These are phyloP conservation scores for Venustaconcha ellipsiformis DNA, from an alignment of 1,140 invertebrate species.

Conservation along the genomic window DNA sequence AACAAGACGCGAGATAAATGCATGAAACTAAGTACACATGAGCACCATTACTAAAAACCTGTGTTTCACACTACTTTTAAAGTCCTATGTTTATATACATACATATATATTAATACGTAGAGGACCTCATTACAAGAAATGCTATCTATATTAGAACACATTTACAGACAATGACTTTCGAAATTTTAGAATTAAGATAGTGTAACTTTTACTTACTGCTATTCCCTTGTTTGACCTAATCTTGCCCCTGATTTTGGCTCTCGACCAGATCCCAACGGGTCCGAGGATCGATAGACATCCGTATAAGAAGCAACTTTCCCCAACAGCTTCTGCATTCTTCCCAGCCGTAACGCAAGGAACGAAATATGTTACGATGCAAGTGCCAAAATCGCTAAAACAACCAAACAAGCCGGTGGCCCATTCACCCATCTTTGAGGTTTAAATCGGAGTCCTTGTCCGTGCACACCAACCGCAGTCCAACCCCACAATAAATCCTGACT, in stretches of 20 bases:
- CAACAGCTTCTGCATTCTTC: conserved; percentile 57
- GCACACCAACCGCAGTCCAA: too few relatives aligned
- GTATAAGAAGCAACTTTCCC: conserved; percentile 51
- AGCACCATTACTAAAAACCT: too few relatives aligned
- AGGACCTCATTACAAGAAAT: neutral
- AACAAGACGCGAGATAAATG: neutral
- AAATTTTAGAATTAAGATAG: neutral
- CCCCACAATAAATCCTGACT: too few relatives aligned
- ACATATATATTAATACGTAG: neutral
- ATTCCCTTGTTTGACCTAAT: conserved; percentile 48
- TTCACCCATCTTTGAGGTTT: conserved; percentile 39
- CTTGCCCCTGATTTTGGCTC: conserved; percentile 39
- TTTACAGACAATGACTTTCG: too few relatives aligned
- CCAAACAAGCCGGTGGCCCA: conserved; percentile 55
- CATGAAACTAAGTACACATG: too few relatives aligned
- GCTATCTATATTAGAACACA: neutral
- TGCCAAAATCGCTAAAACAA: conserved; percentile 53
- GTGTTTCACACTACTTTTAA: too few relatives aligned
- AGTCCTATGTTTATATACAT: neutral
- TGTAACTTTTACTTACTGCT: conserved; percentile 26
- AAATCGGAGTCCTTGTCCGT: too few relatives aligned
- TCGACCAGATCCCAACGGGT: conserved; percentile 26
- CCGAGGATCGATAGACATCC: conserved; percentile 42
- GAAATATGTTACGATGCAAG: conserved; percentile 60
- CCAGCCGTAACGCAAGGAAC: conserved; percentile 58